These are phyloP conservation scores for Vireo altiloquus DNA, from an alignment of 2,113 vertebrate species.

Conservation along the genomic window DNA sequence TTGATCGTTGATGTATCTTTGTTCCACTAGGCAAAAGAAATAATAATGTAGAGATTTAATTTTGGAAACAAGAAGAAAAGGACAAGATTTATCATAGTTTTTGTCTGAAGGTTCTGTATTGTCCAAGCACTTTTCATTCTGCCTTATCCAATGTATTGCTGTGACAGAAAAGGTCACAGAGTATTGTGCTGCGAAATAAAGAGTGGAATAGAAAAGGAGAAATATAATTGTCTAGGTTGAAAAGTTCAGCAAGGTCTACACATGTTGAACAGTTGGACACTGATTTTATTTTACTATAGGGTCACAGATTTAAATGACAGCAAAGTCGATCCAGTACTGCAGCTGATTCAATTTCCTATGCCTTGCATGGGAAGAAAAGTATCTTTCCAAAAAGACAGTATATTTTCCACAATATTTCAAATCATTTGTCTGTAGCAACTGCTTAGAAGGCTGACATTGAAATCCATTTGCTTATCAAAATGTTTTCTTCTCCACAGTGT, in stretches of 20 bases:
- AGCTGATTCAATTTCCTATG: background rate
- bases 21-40: background rate
- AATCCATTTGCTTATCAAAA: constrained; percentile 42
- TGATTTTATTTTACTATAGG: constrained; percentile 19
- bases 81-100: background rate
- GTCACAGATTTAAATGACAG: background rate
- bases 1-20: background rate
- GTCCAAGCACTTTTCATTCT: background rate
- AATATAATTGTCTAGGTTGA: constrained; percentile 42
- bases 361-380: background rate
- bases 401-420: constrained; percentile 24
- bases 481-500: constrained; percentile 12
- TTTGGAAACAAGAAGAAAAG: background rate
- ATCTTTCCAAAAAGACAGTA: background rate
- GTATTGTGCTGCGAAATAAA: constrained; percentile 26
- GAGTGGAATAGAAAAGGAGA: constrained; percentile 15
- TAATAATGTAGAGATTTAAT: background rate
- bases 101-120: background rate
- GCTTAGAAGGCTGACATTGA: background rate
- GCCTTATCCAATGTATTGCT: constrained; percentile 6
- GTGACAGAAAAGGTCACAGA: constrained; percentile 36
- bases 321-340: background rate
- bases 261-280: background rate
- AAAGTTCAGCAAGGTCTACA: constrained; percentile 36
- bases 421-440: constrained; percentile 5